A percentile compares a stretch with the other conserved stretches of the same genome.
Evolutionary conservation across 2,888 invertebrate species (phyloP).

Genomic region (Ramazzottius varieornatus): DNA sequence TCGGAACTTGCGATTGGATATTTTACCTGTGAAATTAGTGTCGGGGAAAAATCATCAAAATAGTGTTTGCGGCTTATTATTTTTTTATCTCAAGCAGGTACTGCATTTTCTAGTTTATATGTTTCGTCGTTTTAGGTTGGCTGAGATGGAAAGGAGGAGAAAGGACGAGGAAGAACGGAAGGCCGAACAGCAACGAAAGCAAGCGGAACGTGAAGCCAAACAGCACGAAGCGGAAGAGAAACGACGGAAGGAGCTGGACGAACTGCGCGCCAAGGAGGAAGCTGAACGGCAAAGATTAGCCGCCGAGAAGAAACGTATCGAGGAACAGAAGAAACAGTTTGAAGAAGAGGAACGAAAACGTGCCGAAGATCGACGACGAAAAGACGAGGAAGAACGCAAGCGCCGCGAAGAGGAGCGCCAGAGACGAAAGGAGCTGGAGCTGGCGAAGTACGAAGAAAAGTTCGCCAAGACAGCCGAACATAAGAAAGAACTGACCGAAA

Average conservation of each 20-base stretch:
- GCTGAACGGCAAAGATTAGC: background rate
- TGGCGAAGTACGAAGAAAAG: constrained; percentile 6
- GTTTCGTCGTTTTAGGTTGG: no score
- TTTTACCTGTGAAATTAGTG: no score
- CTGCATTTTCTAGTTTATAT: no score
- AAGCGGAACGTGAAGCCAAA: background rate
- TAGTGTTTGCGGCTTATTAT: no score
- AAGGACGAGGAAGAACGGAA: background rate
- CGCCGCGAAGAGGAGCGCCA: constrained; percentile 4
- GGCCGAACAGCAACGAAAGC: background rate
- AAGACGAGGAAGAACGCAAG: constrained; percentile 6
- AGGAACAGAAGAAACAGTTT: background rate
- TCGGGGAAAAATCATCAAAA: no score
- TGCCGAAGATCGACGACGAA: constrained; percentile 21
- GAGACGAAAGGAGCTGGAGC: constrained; percentile 4
- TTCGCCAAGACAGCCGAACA: background rate
- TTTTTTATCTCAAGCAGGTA: no score
- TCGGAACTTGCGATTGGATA: no score
- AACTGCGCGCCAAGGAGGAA: background rate
- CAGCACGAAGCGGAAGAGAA: background rate
- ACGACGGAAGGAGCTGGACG: background rate
- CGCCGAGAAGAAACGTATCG: background rate
- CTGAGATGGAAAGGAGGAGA: no score
- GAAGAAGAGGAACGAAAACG: constrained; percentile 8
- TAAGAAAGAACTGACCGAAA: background rate